Conservation (phyloP, 2,113 vertebrate species). For the Phaethornis superciliosus region DNA sequence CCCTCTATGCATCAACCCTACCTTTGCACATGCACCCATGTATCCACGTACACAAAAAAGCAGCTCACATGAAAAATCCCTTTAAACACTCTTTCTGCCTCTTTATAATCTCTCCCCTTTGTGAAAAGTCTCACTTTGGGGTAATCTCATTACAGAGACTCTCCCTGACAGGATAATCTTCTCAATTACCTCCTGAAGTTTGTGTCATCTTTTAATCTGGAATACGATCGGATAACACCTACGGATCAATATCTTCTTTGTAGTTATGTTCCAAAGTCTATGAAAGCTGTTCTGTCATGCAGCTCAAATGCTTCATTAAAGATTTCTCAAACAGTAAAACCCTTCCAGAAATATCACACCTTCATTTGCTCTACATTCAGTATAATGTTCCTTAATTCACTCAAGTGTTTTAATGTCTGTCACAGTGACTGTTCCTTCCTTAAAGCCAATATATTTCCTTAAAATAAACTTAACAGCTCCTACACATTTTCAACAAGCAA, state of each 20-base stretch:
- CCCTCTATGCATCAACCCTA: not conserved
- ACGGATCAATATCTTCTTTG: constrained; percentile 53
- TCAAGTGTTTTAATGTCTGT: constrained; percentile 57
- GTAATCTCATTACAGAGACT: constrained; percentile 25
- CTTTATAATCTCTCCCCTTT: constrained; percentile 22
- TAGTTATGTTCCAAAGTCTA: constrained; percentile 39
- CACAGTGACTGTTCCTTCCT: constrained; percentile 45
- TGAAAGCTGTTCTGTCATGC: constrained; percentile 19
- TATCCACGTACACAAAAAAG: not conserved
- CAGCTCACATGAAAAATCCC: not conserved
- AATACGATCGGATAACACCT: constrained; percentile 51
- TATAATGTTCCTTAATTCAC: constrained; percentile 48
- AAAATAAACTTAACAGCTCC: constrained; percentile 59
- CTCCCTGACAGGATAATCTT: constrained; percentile 55
- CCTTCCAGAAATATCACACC: constrained; percentile 47
- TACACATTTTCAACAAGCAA: constrained; percentile 53
- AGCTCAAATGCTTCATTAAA: constrained; percentile 67
- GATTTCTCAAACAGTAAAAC: constrained; percentile 53
- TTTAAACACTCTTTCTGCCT: not conserved
- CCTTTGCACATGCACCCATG: not conserved
- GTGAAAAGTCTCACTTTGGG: constrained; percentile 1
- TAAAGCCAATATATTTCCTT: constrained; percentile 52
- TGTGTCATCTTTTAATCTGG: constrained; percentile 65
- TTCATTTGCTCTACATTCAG: constrained; percentile 31
- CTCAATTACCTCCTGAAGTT: constrained; percentile 38